Base-by-base conservation (phyloP, 2,113 vertebrate genomes). In the Genyomyrus donnyi region DNA sequence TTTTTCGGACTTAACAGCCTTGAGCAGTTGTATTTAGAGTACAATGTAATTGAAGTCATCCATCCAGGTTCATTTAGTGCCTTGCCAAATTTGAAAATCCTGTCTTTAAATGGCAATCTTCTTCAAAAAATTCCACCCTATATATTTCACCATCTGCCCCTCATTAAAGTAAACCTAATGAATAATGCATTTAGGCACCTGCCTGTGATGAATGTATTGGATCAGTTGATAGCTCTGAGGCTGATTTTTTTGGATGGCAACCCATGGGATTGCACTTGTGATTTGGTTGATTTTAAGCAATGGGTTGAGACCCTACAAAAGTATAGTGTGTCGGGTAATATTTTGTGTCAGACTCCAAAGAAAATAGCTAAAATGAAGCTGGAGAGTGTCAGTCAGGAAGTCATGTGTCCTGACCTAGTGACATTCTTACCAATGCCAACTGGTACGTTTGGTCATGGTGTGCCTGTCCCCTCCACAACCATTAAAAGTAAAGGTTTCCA, bases 201-300 rank as follows among this genome's bases (percentile, higher is more conserved):
- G 88, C 97, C 98, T 87, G 97, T 98, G 85, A 98, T 97, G 93
- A 98, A 97, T 53, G 95, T 99, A 90, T 95, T 99, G 58, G 98
- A 99, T 93, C 97, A 99, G 89, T 94, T 99, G 53, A 94, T 96
- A 90, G 96, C 95, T 66, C 91, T 99, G 7, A 96, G 97, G 90
- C 97, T 98, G 96, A 98, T 99, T 95, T 98, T 98, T 95, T 96
- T 99, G 89, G 98, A 99, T 92, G 97, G 98, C 92, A 99, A 99
- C 93, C 98, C 98, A 4, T 99, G 98, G 98, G 97, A 99, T 92
- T 99, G 98, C 91, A 97, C 96, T 87, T 99, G 98, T 93, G 97
- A 98, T 94, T 95, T 98, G 91, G 96, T 99, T 91, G 98, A 97
- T 84, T 93, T 99, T 62, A 98, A 98, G 91, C 97, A 98, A 92